Base-by-base conservation (phyloP, 2,888 invertebrate species). In the Odontocolon sp. region DNA sequence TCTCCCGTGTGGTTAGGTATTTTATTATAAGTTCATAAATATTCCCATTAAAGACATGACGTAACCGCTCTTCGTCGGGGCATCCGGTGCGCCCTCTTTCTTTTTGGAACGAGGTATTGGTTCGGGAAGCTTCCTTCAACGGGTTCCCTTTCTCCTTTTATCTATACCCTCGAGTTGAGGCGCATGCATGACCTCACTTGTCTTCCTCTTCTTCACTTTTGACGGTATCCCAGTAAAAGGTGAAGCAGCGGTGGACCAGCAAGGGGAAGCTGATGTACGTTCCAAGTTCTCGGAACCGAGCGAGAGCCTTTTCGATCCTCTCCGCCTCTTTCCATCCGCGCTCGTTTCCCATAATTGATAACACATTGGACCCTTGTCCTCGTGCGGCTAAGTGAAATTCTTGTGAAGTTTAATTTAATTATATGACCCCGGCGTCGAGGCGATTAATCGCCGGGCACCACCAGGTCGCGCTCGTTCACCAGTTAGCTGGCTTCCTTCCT, bases 351-450 rank as follows among this genome's bases (percentile, higher is more conserved):
- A 83, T 81, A 82, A 86, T 86, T 82, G 87, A 85, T 87, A 84
- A 87, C 86, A 85, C 82, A 85, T 86, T 81, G 84, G 81, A 82
- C 81, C 77, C 70, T 79, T 79, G 81, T 83, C 83, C 81, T 73
- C 76, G 72, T 64, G 54, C 57, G 78, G 73, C 75, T 84, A 87
- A 87, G 85, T 87, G 87, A 86, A 87, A 87, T 87, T 87, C 87
- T 87, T 87, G 83, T 78, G 75, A 86, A 87, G 85, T 87, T 87
- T 82, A 83, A 85, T 86, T 86, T 86, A 83, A 86, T 86, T 86
- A 84, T 81, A 85, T 82, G 79, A 75, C 73, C 78, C 70, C 76
- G 67, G 79, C 77, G 79, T 59, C 75, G 74, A 75, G 71, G 81
- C 85, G 82, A 86, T 86, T 86, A 86, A 86, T 86, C 82, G 83